These are phyloP conservation scores for Silurus aristotelis DNA, from an alignment of 2,797 vertebrate genomes.

Conservation along the genomic window DNA sequence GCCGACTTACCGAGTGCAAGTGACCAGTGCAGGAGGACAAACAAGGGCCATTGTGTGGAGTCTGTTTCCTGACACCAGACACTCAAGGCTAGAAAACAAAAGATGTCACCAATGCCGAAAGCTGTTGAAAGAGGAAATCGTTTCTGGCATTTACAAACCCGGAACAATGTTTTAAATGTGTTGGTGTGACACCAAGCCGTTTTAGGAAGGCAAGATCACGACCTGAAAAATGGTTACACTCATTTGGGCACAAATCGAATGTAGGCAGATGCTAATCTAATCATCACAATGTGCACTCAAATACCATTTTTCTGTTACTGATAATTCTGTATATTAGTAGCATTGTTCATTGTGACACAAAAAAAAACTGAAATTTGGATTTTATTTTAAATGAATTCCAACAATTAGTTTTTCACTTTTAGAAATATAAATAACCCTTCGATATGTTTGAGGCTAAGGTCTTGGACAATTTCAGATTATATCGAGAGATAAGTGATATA, in stretches of 20 bases:
- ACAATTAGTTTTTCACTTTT: background rate
- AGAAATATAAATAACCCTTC: background rate
- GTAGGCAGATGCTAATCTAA: background rate
- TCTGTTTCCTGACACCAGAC: conserved; percentile 60
- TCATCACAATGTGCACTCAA: background rate
- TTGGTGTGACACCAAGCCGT: conserved; percentile 17
- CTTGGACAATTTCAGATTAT: conserved; percentile 14
- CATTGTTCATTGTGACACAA: background rate
- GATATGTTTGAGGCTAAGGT: background rate
- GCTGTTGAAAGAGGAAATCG: conserved; percentile 42
- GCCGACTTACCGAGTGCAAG: conserved; percentile 48
- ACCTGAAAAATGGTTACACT: background rate
- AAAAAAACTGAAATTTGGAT: background rate
- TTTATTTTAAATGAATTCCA: background rate
- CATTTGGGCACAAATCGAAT: background rate
- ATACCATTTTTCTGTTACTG: background rate
- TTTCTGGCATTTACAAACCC: conserved; percentile 43
- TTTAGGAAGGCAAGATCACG: conserved; percentile 39
- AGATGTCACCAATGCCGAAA: conserved; percentile 41
- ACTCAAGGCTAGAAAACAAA: conserved; percentile 55
- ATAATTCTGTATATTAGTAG: background rate
- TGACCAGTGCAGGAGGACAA: conserved; percentile 46
- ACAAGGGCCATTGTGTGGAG: conserved; percentile 47
- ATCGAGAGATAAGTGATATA: conserved; percentile 16
- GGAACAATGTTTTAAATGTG: conserved; percentile 35